Base-by-base conservation (phyloP, 2,888 invertebrate species). In the Dione vanillae region DNA sequence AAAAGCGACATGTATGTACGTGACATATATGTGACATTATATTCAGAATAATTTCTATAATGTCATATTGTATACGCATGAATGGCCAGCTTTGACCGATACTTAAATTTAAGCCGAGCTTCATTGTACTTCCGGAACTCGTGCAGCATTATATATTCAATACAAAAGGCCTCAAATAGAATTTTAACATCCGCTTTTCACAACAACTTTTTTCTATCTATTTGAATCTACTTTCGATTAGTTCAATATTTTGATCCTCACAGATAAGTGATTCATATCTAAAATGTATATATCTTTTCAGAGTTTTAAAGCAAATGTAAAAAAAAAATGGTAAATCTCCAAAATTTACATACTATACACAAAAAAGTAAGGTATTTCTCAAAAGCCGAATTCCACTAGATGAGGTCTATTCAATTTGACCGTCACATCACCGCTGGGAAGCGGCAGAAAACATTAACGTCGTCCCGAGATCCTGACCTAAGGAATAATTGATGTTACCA, bases 381-480 rank as follows among this genome's bases (percentile, higher is more conserved):
- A 43, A 37, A 54, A n/a, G 27, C 27, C 8, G 61, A 52, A 52
- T 61, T 67, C 37, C 43, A 19, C 43, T 35, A 67, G 49, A 67
- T 52, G 59, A 61, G 35, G 41, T 49, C 67, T 67, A 61, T 67
- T 67, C 67, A 67, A 67, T 67, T 61, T 45, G 43, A 35, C 43
- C 51, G 41, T 61, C 61, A 61, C 67, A 58, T 67, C 58, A 61
- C 41, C 27, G 43, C 40, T 68, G 61, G 61, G 69, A 69, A 59
- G 49, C 65, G 68, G 56, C 45, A 66, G 12, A 35, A n/a, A 61
- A 70, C 70, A 66, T 66, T 61, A 70, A 66, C 70, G 52, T 64
- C 58, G 78, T 78, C 77, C 74, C 77, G 80, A 78, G 79, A 78
- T 78, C 78, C 66, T 52, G 66, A 62, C 67, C 59, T 65, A 52